Conservation (phyloP, 1,140 invertebrate genomes). For the Bombus haemorrhoidalis region DNA sequence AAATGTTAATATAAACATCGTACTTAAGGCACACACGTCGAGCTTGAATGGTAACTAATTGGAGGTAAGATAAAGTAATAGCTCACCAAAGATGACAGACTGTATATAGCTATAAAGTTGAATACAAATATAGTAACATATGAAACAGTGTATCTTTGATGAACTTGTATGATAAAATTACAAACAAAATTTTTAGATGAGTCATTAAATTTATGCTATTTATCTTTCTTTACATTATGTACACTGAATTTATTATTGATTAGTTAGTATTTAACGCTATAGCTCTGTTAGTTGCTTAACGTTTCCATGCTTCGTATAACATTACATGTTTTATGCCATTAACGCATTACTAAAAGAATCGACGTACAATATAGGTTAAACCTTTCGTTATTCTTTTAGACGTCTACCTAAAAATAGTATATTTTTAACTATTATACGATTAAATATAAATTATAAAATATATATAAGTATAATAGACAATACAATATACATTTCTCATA, state of each 20-base stretch:
- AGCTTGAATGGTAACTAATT: slow-evolving; percentile 57
- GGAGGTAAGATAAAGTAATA: slow-evolving; percentile 68
- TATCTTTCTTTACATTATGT: slow-evolving; percentile 80
- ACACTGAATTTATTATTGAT: slow-evolving; percentile 75
- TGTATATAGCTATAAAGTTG: neutral
- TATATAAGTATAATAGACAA: slow-evolving; percentile 69
- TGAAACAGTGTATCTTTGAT: slow-evolving; percentile 65
- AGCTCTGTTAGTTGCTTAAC: slow-evolving; percentile 61
- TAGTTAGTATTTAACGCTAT: slow-evolving; percentile 64
- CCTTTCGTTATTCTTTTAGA: slow-evolving; percentile 48
- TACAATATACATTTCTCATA: slow-evolving; percentile 70
- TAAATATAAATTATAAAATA: slow-evolving; percentile 77
- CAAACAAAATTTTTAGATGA: slow-evolving; percentile 74
- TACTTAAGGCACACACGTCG: slow-evolving; percentile 58
- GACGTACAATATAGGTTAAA: slow-evolving; percentile 58
- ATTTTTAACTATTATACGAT: slow-evolving; percentile 62
- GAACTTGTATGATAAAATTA: slow-evolving; percentile 74
- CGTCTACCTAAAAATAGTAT: slow-evolving; percentile 63
- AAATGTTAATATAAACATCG: slow-evolving; percentile 42
- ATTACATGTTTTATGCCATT: slow-evolving; percentile 65
- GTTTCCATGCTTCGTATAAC: slow-evolving; percentile 57
- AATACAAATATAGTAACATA: neutral
- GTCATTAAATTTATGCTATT: slow-evolving; percentile 77
- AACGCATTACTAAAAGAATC: slow-evolving; percentile 63
- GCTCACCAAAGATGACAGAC: slow-evolving; percentile 69